Conservation (phyloP, 1,140 invertebrate genomes). For the Zelostemma sp. region DNA sequence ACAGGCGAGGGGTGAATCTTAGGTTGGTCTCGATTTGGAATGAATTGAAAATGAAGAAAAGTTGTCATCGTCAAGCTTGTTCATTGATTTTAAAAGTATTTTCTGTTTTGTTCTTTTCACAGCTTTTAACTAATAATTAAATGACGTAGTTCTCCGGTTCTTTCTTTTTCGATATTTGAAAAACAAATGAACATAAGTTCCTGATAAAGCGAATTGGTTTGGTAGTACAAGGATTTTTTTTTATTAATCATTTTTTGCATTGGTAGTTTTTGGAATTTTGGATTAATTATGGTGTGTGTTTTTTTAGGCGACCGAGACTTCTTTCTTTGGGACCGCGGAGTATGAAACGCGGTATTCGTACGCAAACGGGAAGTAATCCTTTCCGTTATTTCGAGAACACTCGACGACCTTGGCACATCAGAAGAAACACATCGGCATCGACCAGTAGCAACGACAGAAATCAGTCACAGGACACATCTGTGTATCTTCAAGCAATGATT, state of each 20-base stretch:
- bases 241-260: neutral
- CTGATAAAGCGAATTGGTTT: neutral
- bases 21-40: no score
- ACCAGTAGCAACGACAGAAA: slow-evolving; percentile 21
- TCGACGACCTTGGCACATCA: slow-evolving; percentile 11
- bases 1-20: slow-evolving; percentile 31
- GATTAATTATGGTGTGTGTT: neutral
- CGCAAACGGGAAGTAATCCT: slow-evolving; percentile 22
- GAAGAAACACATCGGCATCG: slow-evolving; percentile 9
- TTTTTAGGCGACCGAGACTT: slow-evolving; percentile 23
- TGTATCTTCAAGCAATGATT: slow-evolving; percentile 55
- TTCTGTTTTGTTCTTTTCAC: neutral
- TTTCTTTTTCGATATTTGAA: neutral
- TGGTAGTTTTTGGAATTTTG: neutral
- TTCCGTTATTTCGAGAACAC: slow-evolving; percentile 30
- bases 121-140: neutral
- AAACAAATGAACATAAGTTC: neutral
- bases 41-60: no score
- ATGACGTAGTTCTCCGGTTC: no score
- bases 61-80: no score
- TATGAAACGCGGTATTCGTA: slow-evolving; percentile 37
- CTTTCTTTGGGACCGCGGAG: slow-evolving; percentile 24
- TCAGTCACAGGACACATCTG: slow-evolving; percentile 29
- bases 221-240: no score
- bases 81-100: no score